Percentiles rank a stretch among this genome's conserved stretches.
Evolutionary conservation across 2,113 vertebrate species (phyloP).

Genomic region (Amblyopsis rosae): DNA sequence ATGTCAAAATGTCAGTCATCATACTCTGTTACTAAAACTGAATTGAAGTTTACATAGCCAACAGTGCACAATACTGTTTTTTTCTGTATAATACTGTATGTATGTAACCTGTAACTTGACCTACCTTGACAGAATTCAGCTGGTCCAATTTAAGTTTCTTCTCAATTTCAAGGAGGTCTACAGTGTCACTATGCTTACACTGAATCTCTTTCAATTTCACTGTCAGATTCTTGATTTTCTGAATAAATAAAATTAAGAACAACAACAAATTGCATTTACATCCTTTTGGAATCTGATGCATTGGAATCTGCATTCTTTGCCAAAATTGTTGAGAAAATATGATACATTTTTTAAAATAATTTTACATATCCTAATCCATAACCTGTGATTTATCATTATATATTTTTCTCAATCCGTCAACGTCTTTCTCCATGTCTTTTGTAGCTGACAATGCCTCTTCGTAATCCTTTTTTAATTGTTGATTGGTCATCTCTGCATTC

Average conservation of each 20-base stretch:
- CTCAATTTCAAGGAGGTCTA: conserved; percentile 56
- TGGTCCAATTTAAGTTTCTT: conserved; percentile 36
- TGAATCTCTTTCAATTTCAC: conserved; percentile 44
- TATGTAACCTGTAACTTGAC: not conserved
- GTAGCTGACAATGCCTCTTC: conserved; percentile 41
- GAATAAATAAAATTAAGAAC: conserved; percentile 29
- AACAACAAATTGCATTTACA: not conserved
- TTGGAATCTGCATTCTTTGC: too few species aligned
- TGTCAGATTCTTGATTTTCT: conserved; percentile 62
- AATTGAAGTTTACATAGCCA: conserved; percentile 25
- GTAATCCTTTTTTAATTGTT: conserved; percentile 52
- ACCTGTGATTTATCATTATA: conserved; percentile 48
- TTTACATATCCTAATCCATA: not conserved
- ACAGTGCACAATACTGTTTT: conserved; percentile 5
- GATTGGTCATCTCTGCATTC: conserved; percentile 38
- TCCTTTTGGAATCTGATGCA: not conserved
- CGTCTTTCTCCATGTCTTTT: conserved; percentile 55
- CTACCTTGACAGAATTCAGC: conserved; percentile 63
- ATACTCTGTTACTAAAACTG: conserved; percentile 4
- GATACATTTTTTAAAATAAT: not conserved
- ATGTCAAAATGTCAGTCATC: not conserved
- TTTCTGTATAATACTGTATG: not conserved
- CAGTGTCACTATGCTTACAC: conserved; percentile 47
- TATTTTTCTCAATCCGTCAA: conserved; percentile 36
- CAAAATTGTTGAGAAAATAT: too few species aligned